Conservation (phyloP, 2,888 invertebrate genomes). For the Erannis defoliaria region DNA sequence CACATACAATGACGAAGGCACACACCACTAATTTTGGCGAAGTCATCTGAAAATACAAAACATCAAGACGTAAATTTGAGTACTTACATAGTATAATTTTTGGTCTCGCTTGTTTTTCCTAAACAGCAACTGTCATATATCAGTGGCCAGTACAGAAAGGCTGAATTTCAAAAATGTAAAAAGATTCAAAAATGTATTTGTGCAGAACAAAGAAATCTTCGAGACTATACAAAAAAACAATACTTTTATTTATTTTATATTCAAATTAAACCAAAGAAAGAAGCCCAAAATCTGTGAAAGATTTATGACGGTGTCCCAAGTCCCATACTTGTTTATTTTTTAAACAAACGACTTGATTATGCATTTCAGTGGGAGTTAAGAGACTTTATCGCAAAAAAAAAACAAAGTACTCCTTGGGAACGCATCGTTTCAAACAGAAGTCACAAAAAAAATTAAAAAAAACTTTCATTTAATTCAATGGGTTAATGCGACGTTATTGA, state of each 20-base stretch:
- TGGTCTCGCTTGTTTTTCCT: no score
- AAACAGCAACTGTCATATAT: no score
- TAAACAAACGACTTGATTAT: constrained; percentile 20
- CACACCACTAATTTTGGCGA: constrained; percentile 68
- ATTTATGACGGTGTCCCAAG: constrained; percentile 13
- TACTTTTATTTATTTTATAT: not conserved
- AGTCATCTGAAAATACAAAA: constrained; percentile 63
- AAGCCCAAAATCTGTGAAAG: constrained; percentile 3
- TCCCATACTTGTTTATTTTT: constrained; percentile 13
- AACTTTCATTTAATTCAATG: not conserved
- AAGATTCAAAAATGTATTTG: not conserved
- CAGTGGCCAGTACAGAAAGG: no score
- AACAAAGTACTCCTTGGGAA: no score
- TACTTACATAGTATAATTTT: no score
- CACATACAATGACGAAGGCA: constrained; percentile 65
- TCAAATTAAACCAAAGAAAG: not conserved
- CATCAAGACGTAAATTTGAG: no score
- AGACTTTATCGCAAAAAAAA: not conserved
- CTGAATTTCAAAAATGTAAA: no score
- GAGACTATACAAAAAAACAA: not conserved
- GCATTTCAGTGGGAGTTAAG: constrained; percentile 4
- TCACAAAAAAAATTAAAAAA: not conserved
- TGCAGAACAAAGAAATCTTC: not conserved
- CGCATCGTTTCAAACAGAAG: no score
- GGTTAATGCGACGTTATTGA: not conserved